Base-by-base conservation (phyloP, 2,888 invertebrate genomes). In the Athetis lepigone region DNA sequence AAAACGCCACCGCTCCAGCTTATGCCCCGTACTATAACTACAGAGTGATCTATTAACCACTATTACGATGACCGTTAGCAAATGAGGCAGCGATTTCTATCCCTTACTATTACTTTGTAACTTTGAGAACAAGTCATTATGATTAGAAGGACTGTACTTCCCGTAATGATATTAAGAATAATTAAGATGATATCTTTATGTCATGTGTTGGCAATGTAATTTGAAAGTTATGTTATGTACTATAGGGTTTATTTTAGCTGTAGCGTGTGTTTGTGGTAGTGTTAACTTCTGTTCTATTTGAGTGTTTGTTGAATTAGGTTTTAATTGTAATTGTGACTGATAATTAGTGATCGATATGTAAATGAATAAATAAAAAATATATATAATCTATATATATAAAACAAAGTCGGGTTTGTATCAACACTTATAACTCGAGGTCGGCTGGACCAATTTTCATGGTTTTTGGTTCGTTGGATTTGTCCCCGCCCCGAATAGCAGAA, bases 41-140 rank as follows among this genome's bases (percentile, higher is more conserved):
- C n/a, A 40, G 18, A 45, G 51, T 68, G 36, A 68, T 67, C 13
- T 40, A 59, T 66, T 49, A 36, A 58, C 8, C 11, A 8, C 13
- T 42, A 52, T 59, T 43, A 54, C 42, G 25, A 40, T 37, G 47
- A 29, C 66, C 19, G 59, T 51, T 59, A 59, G 51, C 52, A 68
- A 67, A 68, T 60, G 47, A 61, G 47, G n/a, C 21, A 19, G 43
- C 54, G 39, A 69, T 69, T 42, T 43, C 33, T 49, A 69, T 61
- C 39, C 47, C 16, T 54, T 33, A 39, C 25, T 61, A 52, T 36
- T 27, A 60, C 29, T 49, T 49, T 39, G 50, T 58, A 67, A 2
- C 1, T 11, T 49, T 69, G 1, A 49, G 21, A 58, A 51, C 59
- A 0, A 19, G 59, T 39, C 9, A 2, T 49, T 69, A 49, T 54